Conservation (phyloP, 2,888 invertebrate genomes). For the Fragum whitleyi region DNA sequence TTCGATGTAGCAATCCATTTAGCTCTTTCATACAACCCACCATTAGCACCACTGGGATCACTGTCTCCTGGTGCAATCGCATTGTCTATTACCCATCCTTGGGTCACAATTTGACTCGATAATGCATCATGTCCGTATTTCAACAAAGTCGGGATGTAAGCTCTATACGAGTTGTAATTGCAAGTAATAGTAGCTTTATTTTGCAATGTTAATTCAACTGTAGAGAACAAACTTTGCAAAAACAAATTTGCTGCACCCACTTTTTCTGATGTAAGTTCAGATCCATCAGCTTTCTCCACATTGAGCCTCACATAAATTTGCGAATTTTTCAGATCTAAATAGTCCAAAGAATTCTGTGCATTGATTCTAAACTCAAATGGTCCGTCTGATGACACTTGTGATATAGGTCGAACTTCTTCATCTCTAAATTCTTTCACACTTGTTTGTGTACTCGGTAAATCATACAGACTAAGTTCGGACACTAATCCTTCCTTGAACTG, state of each 20-base stretch:
- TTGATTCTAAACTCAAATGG: slow-evolving; percentile 58
- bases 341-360: slow-evolving; percentile 60
- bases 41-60: slow-evolving; percentile 39
- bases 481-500: slow-evolving; percentile 56
- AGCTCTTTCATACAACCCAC: slow-evolving; percentile 36
- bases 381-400: slow-evolving; percentile 38
- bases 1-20: slow-evolving; percentile 26
- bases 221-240: slow-evolving; percentile 57
- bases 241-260: slow-evolving; percentile 62
- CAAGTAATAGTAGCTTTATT: slow-evolving; percentile 55
- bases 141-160: slow-evolving; percentile 55
- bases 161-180: slow-evolving; percentile 61
- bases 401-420: slow-evolving; percentile 55
- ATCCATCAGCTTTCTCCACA: slow-evolving; percentile 51
- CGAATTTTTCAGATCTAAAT: slow-evolving; percentile 55
- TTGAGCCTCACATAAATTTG: slow-evolving; percentile 37
- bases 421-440: slow-evolving; percentile 51
- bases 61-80: slow-evolving; percentile 31
- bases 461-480: slow-evolving; percentile 47
- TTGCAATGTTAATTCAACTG: slow-evolving; percentile 61
- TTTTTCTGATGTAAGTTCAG: slow-evolving; percentile 35
- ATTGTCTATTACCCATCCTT: slow-evolving; percentile 51
- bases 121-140: slow-evolving; percentile 52
- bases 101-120: slow-evolving; percentile 43
- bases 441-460: slow-evolving; percentile 58